Percentiles rank a stretch among this genome's conserved stretches.
phyloP scores from a whole-genome alignment of 2,888 invertebrate species.

The Zhuqinia jingwanae region DNA sequence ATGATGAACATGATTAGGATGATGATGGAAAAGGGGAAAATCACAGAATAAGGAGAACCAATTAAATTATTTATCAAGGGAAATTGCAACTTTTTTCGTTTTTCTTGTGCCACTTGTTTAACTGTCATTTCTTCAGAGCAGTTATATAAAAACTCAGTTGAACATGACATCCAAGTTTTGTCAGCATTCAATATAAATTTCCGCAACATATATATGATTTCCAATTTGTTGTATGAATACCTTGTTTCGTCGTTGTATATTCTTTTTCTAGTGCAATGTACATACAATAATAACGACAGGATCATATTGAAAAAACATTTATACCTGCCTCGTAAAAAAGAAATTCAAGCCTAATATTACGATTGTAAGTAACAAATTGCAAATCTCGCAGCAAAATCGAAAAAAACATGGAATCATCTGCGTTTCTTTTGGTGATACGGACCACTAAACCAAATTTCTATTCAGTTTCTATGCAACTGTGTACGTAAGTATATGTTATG shows the following conservation, averaged over 20 bases:
- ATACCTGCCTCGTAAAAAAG: background rate
- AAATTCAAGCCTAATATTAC: background rate
- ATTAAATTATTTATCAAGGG: constrained; percentile 48
- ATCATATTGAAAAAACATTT: background rate
- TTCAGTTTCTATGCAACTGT: no score
- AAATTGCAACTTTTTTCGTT: constrained; percentile 30
- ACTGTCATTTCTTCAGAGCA: background rate
- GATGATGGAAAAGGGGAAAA: constrained; percentile 19
- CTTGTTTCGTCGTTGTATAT: background rate
- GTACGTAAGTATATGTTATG: no score
- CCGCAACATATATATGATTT: background rate
- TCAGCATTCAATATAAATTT: background rate
- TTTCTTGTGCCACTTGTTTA: background rate
- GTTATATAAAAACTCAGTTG: background rate
- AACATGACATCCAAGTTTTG: background rate
- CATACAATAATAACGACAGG: no score
- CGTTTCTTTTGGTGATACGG: background rate
- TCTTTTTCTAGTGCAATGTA: background rate
- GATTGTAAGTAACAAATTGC: constrained; percentile 5
- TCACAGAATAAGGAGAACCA: constrained; percentile 25
- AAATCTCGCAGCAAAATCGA: constrained; percentile 11
- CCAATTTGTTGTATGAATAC: background rate
- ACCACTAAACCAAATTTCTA: no score
- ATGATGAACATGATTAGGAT: background rate
- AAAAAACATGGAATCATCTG: no score